Percentiles rank a stretch among this genome's conserved stretches.
phyloP scores from a whole-genome alignment of 2,797 vertebrate species.

The Mergus octosetaceus region DNA sequence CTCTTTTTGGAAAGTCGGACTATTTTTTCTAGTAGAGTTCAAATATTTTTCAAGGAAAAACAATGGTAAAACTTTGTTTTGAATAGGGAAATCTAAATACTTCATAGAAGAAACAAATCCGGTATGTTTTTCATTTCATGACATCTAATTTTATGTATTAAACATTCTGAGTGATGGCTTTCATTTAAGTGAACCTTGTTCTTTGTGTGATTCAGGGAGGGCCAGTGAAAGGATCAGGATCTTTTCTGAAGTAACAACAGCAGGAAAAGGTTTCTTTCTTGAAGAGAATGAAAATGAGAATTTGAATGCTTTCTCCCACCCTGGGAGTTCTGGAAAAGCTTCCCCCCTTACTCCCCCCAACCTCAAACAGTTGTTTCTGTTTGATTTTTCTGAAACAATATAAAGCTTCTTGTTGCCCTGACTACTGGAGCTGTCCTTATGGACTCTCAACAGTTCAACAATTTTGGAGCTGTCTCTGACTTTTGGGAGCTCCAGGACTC shows the following conservation, averaged over 20 bases:
- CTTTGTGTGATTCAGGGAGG: not conserved
- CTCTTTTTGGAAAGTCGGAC: not conserved
- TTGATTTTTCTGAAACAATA: not conserved
- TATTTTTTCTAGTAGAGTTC: not conserved
- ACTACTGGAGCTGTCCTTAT: fast-evolving
- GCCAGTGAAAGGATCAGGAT: not conserved
- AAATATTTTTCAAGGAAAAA: slow-evolving; percentile 1
- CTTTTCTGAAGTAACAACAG: not conserved
- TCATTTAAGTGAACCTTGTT: not conserved
- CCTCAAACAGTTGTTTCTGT: not conserved
- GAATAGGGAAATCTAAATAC: not conserved
- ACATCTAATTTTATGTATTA: slow-evolving; percentile 1
- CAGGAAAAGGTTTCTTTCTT: not conserved
- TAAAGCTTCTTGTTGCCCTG: not conserved
- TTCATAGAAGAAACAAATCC: not conserved
- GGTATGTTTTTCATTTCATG: not conserved
- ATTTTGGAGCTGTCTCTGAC: too few relatives aligned
- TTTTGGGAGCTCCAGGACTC: not conserved
- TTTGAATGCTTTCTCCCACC: not conserved
- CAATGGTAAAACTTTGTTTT: not conserved
- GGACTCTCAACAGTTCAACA: not conserved
- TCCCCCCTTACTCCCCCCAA: too few relatives aligned
- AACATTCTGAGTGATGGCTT: not conserved
- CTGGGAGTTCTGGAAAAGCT: not conserved
- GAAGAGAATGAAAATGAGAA: slow-evolving; percentile 9